phyloP scores from a whole-genome alignment of 2,888 invertebrate species.

The Sarcophaga rosellei region DNA sequence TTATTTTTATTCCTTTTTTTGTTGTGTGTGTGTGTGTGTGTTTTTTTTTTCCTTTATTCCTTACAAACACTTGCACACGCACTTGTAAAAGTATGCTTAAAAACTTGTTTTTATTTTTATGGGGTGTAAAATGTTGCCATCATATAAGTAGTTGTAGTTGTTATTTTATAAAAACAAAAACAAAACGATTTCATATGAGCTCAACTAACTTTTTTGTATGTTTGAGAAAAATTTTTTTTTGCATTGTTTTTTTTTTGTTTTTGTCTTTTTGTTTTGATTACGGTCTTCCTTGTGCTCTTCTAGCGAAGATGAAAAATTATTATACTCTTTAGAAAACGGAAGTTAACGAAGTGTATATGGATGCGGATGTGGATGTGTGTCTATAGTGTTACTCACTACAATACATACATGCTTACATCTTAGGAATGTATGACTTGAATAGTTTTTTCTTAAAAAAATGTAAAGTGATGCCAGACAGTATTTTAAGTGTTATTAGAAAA shows the following conservation, averaged over 20 bases:
- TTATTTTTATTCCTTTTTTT: constrained; percentile 4
- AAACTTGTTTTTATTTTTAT: constrained; percentile 46
- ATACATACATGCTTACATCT: neutral
- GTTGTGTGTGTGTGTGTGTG: too few relatives aligned
- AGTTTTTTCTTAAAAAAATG: constrained; percentile 2
- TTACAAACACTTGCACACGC: neutral
- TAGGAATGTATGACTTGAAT: neutral
- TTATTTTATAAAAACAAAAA: constrained; percentile 47
- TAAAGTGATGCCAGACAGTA: constrained; percentile 43
- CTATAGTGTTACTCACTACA: neutral
- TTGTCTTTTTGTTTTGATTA: constrained; percentile 21
- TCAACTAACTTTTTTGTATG: constrained; percentile 8
- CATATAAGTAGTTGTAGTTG: constrained; percentile 23
- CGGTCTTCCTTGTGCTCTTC: neutral
- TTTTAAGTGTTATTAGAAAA: neutral
- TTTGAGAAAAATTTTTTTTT: constrained; percentile 35
- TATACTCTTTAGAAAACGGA: constrained; percentile 56
- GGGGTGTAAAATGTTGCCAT: constrained; percentile 62
- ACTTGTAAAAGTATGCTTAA: constrained; percentile 37
- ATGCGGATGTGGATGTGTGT: neutral
- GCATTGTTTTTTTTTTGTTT: constrained; percentile 9
- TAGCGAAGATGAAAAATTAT: constrained; percentile 47
- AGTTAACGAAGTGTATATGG: constrained; percentile 45
- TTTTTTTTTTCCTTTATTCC: too few relatives aligned
- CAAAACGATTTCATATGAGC: neutral